Evolutionary conservation across 2,888 invertebrate genomes (phyloP).

Genomic region (Psylliodes chrysocephalus): DNA sequence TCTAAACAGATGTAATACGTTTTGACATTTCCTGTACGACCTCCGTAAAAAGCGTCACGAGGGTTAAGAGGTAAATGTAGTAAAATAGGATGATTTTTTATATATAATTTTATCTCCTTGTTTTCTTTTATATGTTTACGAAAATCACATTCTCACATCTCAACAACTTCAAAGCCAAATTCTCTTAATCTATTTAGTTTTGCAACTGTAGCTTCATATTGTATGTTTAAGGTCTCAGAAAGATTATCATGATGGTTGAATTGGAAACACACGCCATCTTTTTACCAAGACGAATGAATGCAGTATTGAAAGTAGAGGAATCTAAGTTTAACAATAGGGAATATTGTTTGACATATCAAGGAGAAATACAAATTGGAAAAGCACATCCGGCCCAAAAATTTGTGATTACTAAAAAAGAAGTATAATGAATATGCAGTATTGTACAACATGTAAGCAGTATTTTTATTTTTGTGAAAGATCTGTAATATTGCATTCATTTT

Average conservation of each 20-base stretch:
- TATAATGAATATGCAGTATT: background rate
- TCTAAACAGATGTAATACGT: constrained; percentile 18
- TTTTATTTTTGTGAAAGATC: background rate
- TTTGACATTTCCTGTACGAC: constrained; percentile 28
- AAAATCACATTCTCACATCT: constrained; percentile 22
- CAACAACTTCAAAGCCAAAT: constrained; percentile 3
- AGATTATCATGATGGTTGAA: constrained; percentile 2
- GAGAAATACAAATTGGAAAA: background rate
- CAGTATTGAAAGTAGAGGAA: background rate
- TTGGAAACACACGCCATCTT: background rate
- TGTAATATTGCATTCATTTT: background rate
- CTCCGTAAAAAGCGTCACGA: constrained; percentile 40
- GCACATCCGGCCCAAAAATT: background rate
- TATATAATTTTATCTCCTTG: constrained; percentile 3
- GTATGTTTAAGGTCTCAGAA: constrained; percentile 17
- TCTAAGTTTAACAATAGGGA: background rate
- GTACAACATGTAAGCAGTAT: background rate
- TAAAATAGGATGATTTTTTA: constrained; percentile 25
- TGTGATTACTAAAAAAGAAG: background rate
- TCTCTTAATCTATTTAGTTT: constrained; percentile 1
- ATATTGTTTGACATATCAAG: background rate
- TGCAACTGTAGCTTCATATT: constrained; percentile 21
- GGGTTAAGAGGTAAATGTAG: constrained; percentile 37
- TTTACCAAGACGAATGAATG: background rate
- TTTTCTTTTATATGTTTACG: constrained; percentile 4